Evolutionary conservation across 1,140 invertebrate genomes (phyloP).

Genomic region (Charaxes varanes): DNA sequence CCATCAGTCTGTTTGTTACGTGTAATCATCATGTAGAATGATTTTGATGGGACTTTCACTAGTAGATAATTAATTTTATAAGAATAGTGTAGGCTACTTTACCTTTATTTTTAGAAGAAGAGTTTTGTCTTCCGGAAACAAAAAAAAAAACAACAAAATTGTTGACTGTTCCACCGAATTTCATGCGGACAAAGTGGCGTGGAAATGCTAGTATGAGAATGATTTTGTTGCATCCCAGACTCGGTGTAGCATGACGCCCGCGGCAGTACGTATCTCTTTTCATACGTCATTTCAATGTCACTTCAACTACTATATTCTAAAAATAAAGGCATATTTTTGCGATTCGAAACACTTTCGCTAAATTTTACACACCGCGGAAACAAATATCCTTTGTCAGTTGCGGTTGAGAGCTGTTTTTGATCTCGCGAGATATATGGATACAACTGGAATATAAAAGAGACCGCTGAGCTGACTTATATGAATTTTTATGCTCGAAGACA

Average conservation of each 20-base stretch:
- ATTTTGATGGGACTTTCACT: no score
- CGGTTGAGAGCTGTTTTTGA: background rate
- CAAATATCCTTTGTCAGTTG: conserved; percentile 10
- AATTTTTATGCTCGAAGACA: no score
- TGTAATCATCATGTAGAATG: no score
- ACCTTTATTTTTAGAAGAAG: no score
- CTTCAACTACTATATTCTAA: conserved; percentile 22
- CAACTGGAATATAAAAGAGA: conserved; percentile 1
- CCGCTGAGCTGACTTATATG: conserved; percentile 2
- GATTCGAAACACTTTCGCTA: conserved; percentile 6
- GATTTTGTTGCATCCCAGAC: conserved; percentile 37
- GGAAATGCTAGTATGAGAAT: no score
- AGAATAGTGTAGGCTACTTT: no score
- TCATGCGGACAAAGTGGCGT: no score
- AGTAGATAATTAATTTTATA: no score
- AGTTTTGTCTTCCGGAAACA: no score
- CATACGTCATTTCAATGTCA: conserved; percentile 46
- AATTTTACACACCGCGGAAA: conserved; percentile 8
- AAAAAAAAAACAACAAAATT: no score
- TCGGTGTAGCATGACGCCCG: conserved; percentile 34
- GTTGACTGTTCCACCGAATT: no score
- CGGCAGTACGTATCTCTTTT: conserved; percentile 26
- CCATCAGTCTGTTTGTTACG: no score
- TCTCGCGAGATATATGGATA: conserved; percentile 8
- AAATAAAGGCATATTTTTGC: conserved; percentile 23